Evolutionary conservation across 2,113 vertebrate species (phyloP), one percentile per base, ranked within the genome.

Genomic region (Leucoraja erinaceus): DNA sequence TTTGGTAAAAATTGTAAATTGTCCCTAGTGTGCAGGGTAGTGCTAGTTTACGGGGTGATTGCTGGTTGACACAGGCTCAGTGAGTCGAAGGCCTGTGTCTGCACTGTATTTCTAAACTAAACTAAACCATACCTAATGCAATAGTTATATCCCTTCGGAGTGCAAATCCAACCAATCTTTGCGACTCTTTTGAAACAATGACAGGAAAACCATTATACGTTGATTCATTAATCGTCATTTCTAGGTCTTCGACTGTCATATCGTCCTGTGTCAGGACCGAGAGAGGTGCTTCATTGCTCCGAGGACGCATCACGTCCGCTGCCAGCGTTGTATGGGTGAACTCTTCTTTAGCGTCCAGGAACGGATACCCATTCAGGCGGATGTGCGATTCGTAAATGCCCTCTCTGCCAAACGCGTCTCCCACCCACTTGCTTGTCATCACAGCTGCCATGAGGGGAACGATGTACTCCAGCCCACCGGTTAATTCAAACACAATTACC

Each of bases 361-460:
- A 99, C 93, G 99, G 99, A 95, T 99, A 99, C 7, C 99, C 99
- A 25, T 99, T 99, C 94, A 99, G 96, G 16, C 98, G 97, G 95
- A 99, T 99, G 95, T 99, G 99, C 0, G 99, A 96, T 95, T 99
- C 99, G 68, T 99, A 99, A 95, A 99, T 99, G 74, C 99, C 99
- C 96, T 99, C 98, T 20, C 99, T 97, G 22, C 99, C 99, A 78
- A 99, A 99, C 20, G 99, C 99, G 90, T 99, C 99, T 47, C 99
- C 99, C 94, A 99, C 99, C 99, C 99, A 99, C 95, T 99, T 99
- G 96, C 98, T 99, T 96, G 99, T 99, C 99, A 99, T 99, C 93
- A 99, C 98, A 7, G 99, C 99, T 4, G 98, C 99, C 99, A 99
- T 99, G 66, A 99, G 97, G 11, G 99, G 99, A 79, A 99, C 99